A percentile compares a stretch with the other conserved stretches of the same genome.
Evolutionary conservation across 2,888 invertebrate genomes (phyloP).

Genomic region (Hemicrepidius hirtus): DNA sequence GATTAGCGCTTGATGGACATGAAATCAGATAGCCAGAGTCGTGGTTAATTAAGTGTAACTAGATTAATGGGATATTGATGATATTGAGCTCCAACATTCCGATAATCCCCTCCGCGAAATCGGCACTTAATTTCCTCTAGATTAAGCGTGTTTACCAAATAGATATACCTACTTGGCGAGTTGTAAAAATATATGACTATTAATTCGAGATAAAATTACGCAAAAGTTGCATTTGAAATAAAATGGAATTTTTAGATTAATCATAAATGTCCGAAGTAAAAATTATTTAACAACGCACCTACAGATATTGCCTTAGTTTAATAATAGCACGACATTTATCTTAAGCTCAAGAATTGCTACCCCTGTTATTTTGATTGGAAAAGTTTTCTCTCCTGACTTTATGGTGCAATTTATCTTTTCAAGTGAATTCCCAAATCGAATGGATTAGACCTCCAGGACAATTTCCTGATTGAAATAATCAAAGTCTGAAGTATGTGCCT

Average conservation of each 20-base stretch:
- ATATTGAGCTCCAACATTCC: constrained; percentile 10
- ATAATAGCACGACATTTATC: constrained; percentile 35
- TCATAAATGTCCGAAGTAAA: background rate
- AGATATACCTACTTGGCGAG: too few species aligned
- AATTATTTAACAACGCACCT: constrained; percentile 1
- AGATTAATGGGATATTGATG: constrained; percentile 36
- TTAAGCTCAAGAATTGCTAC: constrained; percentile 14
- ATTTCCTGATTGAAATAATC: constrained; percentile 3
- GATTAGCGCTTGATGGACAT: constrained; percentile 16
- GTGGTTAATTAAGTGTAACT: constrained; percentile 42
- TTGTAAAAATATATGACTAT: too few species aligned
- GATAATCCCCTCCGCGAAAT: constrained; percentile 9
- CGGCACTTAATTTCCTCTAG: constrained; percentile 23
- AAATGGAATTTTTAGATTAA: background rate
- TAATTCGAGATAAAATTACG: too few species aligned
- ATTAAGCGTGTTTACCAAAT: background rate
- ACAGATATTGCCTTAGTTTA: constrained; percentile 32
- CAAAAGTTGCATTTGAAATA: too few species aligned
- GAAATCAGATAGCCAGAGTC: constrained; percentile 31
- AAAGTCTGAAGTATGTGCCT: background rate
- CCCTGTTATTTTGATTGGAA: constrained; percentile 39
- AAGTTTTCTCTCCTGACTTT: constrained; percentile 34
- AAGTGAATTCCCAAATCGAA: constrained; percentile 28
- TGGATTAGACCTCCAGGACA: constrained; percentile 12
- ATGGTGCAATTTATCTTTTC: constrained; percentile 37